Conservation (phyloP, 2,888 invertebrate genomes). For the Chrysina gloriosa region DNA sequence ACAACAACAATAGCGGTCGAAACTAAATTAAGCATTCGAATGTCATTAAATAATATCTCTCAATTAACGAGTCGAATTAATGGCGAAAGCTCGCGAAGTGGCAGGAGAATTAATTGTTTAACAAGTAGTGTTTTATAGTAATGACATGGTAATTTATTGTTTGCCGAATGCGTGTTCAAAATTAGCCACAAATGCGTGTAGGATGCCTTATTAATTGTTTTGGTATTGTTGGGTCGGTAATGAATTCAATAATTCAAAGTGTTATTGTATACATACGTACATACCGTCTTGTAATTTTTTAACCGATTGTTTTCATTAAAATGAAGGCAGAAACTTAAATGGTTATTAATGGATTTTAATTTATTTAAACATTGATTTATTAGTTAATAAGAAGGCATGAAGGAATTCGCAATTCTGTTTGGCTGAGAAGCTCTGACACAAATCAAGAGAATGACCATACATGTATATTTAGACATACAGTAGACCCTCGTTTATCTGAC, state of each 20-base stretch:
- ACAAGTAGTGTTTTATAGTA: conserved; percentile 15
- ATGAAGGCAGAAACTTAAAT: background rate
- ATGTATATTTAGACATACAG: no score
- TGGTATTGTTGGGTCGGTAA: background rate
- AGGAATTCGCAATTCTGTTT: no score
- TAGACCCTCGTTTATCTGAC: no score
- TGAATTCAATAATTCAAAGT: conserved; percentile 18
- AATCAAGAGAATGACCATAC: no score
- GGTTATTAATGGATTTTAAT: no score
- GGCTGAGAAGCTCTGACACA: no score
- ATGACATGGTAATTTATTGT: conserved; percentile 10
- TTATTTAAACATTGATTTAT: no score
- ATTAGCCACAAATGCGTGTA: background rate
- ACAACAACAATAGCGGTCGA: background rate
- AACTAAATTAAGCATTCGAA: conserved; percentile 11
- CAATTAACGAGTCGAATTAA: conserved; percentile 27
- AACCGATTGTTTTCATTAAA: background rate
- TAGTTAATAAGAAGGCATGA: no score
- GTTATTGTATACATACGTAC: background rate
- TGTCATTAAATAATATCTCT: conserved; percentile 26
- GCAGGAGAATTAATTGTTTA: conserved; percentile 34
- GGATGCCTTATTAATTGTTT: conserved; percentile 14
- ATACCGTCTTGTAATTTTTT: background rate
- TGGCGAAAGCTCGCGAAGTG: conserved; percentile 20
- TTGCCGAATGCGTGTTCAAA: background rate